Conservation (phyloP, 2,113 vertebrate species). For the cattle (Bos taurus) region DNA sequence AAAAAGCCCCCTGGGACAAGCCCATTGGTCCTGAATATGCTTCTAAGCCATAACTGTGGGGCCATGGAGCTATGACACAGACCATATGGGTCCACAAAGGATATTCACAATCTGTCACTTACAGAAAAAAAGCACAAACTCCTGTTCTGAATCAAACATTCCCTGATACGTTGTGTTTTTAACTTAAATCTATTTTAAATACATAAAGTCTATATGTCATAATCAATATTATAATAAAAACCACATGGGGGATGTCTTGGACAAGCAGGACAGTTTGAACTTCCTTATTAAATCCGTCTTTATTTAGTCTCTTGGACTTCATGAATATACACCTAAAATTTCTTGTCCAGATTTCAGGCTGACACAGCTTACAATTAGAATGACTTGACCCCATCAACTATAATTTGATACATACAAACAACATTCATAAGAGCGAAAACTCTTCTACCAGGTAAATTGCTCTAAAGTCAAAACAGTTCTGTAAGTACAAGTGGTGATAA, state of each 20-base stretch:
- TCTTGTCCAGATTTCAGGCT: neutral
- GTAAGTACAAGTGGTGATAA: neutral
- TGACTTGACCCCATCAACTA: neutral
- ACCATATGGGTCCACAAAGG: too few relatives aligned
- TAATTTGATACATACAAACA: neutral
- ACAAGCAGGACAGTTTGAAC: neutral
- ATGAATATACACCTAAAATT: neutral
- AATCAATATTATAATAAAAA: neutral
- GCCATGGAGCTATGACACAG: accelerated
- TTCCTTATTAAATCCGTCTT: neutral
- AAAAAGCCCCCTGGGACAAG: accelerated
- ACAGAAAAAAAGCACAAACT: too few relatives aligned
- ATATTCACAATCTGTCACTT: neutral
- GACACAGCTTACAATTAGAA: neutral
- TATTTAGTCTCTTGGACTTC: neutral
- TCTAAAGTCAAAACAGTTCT: neutral
- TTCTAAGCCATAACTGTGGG: accelerated
- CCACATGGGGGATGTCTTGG: neutral
- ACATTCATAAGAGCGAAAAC: neutral
- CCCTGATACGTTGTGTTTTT: neutral
- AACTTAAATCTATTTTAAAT: neutral
- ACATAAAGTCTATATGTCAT: neutral
- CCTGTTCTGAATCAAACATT: neutral
- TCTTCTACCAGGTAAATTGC: neutral
- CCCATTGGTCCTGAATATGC: accelerated